Evolutionary conservation across 2,113 vertebrate genomes (phyloP).

Genomic region (Furnarius figulus): DNA sequence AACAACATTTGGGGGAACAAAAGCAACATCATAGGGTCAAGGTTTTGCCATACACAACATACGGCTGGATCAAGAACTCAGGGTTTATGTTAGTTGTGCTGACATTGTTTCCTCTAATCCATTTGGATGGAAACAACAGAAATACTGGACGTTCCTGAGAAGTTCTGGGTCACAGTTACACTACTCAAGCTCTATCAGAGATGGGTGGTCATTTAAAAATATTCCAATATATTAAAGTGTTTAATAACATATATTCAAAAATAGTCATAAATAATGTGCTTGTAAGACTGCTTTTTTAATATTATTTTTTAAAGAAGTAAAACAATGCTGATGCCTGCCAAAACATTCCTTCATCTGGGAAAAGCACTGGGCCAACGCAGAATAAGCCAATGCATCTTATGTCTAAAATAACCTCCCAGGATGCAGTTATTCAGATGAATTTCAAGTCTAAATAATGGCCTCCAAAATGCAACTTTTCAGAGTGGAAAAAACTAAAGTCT

Average conservation of each 20-base stretch:
- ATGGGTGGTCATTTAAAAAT: constrained; percentile 12
- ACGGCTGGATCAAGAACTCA: neutral
- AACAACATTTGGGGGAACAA: neutral
- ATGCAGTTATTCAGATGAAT: neutral
- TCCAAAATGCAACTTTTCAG: neutral
- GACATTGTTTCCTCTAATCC: neutral
- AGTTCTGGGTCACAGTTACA: neutral
- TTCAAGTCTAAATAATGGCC: neutral
- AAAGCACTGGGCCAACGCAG: neutral
- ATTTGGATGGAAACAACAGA: neutral
- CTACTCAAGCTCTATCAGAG: neutral
- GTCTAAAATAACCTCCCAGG: constrained; percentile 2
- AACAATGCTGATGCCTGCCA: neutral
- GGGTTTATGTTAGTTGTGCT: neutral
- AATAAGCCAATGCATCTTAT: neutral
- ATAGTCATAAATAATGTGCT: neutral
- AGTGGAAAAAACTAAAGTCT: neutral
- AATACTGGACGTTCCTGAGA: neutral
- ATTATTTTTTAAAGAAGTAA: neutral
- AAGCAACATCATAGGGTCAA: neutral
- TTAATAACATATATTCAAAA: constrained; percentile 19
- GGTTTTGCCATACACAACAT: neutral
- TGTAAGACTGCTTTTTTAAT: neutral
- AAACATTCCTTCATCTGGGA: constrained; percentile 33
- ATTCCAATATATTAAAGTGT: neutral